Evolutionary conservation across 2,888 invertebrate genomes (phyloP), one percentile per base, ranked within the genome.

Genomic region (Linnaemya tessellans): DNA sequence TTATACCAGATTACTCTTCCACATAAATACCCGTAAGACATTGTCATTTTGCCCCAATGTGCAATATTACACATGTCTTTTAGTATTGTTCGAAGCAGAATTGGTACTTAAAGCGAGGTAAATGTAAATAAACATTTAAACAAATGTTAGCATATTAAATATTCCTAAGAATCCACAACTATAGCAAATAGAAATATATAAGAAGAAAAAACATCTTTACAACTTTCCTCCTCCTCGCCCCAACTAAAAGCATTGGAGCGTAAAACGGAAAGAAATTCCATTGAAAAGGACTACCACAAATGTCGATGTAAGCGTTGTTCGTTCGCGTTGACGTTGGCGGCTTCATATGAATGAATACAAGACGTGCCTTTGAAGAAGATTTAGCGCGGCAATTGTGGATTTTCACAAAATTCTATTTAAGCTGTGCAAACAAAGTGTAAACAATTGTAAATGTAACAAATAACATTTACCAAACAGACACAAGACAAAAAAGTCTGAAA

Each of bases 331-430:
- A 62, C 41, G 62, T 67, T 70, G 75, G 56, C 60, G 79, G 43
- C 73, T 70, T 79, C 25, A 43, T 62, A 20, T 67, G 64, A 74
- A 51, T 68, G 51, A 67, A 49, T 73, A 60, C n/a, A 54, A 30
- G 38, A 82, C 82, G 75, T 82, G 70, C 70, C 82, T 84, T 82
- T 84, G 49, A 85, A 82, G 79, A 85, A 85, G 85, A 86, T 75
- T 84, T 81, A 75, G 64, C 35, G 80, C 83, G 64, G 79, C 86
- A 86, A 87, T 84, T 87, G 86, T 84, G 84, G 80, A 86, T 87
- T 87, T 86, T 77, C 86, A 87, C 82, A 67, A 85, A 86, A 84
- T 87, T 86, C 87, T 86, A 84, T 86, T 85, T 87, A 82, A 84
- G 82, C 82, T 74, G 74, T 79, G 71, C 80, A 81, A 84, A 87